Evolutionary conservation across 2,797 vertebrate species (phyloP), one percentile per base, ranked within the genome.

Genomic region (Erethizon dorsatum): DNA sequence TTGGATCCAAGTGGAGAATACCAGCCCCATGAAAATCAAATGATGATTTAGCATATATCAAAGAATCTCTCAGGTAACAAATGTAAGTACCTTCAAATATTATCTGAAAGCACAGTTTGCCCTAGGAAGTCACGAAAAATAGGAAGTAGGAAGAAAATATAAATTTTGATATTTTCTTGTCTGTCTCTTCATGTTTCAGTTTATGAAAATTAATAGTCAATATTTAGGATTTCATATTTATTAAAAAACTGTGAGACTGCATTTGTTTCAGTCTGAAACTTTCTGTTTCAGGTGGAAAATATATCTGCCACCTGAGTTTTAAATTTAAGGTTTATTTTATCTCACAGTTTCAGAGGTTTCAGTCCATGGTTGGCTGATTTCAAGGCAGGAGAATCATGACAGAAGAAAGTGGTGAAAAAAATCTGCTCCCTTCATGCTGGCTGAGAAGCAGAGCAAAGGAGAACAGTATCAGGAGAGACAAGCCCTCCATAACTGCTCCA

Each of bases 151-250:
- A 80, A 84, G 5, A 75, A 94, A 78, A 41, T 56, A 67, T 2
- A 61, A 5, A 22, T 86, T 93, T 63, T 24, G 24, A 9, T 80
- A 71, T 94, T 67, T 84, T 75, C 7, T 93, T 85, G 15, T 77
- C 45, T 91, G 71, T 33, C 3, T 8, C 75, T 92, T 92, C 47
- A 89, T 2, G 79, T 94, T 80, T 45, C 13, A 63, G 17, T 41
- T 87, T 71, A 75, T 75, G 8, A 80, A 93, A 86, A 80, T 65
- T 79, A 83, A 54, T 5, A 12, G 5, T n/a, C 87, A 61, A 63
- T 89, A 91, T 86, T 91, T 6, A 88, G 57, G 8, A 61, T 92
- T 93, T 83, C 1, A n/a, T 78, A 84, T 91, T 93, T 80, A 78
- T 80, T n/a, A 2, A 67, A 73, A 90, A 88, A 52, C 50, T 15